Evolutionary conservation across 2,888 invertebrate species (phyloP).

Genomic region (Incurvaria masculella): DNA sequence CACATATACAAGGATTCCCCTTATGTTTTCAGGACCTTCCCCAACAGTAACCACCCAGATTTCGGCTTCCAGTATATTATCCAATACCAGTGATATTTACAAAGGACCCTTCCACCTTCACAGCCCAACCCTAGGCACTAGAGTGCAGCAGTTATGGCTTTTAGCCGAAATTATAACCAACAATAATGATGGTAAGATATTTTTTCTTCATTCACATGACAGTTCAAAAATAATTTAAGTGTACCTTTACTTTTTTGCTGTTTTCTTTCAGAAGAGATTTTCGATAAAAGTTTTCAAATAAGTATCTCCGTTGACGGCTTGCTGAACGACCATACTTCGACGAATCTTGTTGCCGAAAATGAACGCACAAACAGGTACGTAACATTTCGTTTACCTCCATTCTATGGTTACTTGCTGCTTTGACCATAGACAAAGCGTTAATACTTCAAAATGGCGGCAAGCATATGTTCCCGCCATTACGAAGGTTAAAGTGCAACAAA

Average conservation of each 20-base stretch:
- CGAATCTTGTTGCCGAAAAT: conserved; percentile 62
- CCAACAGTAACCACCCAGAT: conserved; percentile 69
- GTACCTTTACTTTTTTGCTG: background rate
- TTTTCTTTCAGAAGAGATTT: conserved; percentile 73
- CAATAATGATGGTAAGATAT: conserved; percentile 71
- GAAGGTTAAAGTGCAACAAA: too few relatives aligned
- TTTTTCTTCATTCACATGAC: background rate
- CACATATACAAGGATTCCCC: too few relatives aligned
- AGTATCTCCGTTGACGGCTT: conserved; percentile 82
- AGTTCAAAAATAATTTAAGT: background rate
- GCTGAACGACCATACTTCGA: conserved; percentile 68
- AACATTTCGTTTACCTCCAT: background rate
- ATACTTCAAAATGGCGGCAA: too few relatives aligned
- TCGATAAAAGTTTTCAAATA: conserved; percentile 86
- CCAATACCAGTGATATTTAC: conserved; percentile 62
- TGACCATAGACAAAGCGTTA: too few relatives aligned
- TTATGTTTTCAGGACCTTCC: conserved; percentile 62
- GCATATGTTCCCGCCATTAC: too few relatives aligned
- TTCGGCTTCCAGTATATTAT: conserved; percentile 52
- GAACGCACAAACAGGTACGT: conserved; percentile 69
- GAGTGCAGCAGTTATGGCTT: conserved; percentile 92
- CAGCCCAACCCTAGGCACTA: conserved; percentile 81
- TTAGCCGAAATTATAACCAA: conserved; percentile 81
- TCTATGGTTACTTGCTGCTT: background rate
- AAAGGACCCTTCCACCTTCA: conserved; percentile 84